phyloP scores from a whole-genome alignment of 2,888 invertebrate species.

The Andricus curvator region DNA sequence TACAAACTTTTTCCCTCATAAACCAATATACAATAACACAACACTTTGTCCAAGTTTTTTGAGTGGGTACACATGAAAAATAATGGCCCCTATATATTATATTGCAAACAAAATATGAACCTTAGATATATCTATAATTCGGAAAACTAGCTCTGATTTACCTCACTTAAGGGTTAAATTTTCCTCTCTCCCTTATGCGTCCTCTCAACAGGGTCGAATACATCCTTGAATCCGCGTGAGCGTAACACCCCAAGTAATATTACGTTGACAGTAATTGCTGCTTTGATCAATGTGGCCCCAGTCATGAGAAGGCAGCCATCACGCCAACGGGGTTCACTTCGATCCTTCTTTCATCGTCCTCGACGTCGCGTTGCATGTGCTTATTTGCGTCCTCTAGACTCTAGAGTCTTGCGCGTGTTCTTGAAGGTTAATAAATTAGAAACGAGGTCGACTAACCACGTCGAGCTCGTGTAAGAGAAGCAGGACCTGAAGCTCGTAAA shows the following conservation, averaged over 20 bases:
- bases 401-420: conserved; percentile 5
- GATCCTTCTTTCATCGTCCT: conserved; percentile 53
- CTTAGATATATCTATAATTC: no score
- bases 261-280: conserved; percentile 76
- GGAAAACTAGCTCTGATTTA: background rate
- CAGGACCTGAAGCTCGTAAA: background rate
- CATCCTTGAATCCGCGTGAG: conserved; percentile 53
- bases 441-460: conserved; percentile 3
- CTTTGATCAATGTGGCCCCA: conserved; percentile 74
- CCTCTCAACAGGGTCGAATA: background rate
- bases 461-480: background rate
- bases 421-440: conserved; percentile 12
- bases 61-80: no score
- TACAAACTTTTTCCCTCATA: no score
- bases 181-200: background rate
- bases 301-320: conserved; percentile 68
- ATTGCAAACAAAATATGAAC: no score
- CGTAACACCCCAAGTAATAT: conserved; percentile 74
- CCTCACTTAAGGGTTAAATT: background rate
- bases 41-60: no score
- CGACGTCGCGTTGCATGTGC: background rate
- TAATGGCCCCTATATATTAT: no score
- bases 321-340: conserved; percentile 62
- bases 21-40: no score
- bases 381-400: background rate